Evolutionary conservation across 2,797 vertebrate genomes (phyloP), one percentile per base, ranked within the genome.

Genomic region (Gobio occitaniae): DNA sequence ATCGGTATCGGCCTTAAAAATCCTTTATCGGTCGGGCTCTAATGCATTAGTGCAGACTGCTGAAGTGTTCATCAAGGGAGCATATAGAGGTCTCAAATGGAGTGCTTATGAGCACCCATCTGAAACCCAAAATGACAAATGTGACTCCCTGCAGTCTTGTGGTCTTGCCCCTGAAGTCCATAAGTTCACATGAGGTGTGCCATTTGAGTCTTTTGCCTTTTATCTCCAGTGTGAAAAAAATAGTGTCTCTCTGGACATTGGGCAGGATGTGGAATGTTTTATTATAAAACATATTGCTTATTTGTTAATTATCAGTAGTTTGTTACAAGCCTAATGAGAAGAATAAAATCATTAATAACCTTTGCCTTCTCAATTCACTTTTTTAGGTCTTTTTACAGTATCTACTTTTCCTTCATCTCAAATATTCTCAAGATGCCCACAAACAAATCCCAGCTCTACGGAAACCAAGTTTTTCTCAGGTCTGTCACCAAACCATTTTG

Each of bases 371-470:
- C 2, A 36, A 12, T 21, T 75, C 0, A 7, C 0, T 61, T 87
- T 66, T 82, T 75, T 85, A 95, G 95, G 92, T 95, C 0, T 96
- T 99, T 90, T 96, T 99, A 21, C 95, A 93, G 89, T 99, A 99
- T 91, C 93, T 99, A 29, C 94, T 96, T 81, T 99, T 96, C 90
- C 94, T 99, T 78, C 97, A 97, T 89, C 87, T 97, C 68, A 97
- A 95, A 86, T 97, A 94, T 90, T 96, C 95, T 86, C 94, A 96
- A 83, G 95, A 95, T 52, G 87, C 92, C n/a, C 89, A 92, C 59
- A 89, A 92, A 83, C 90, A 94, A 84, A 94, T 93, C 82, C 93
- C 95, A 0, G 93, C 95, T 83, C 78, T 87, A 16, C 91, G 91
- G 81, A 94, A 92, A 78, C 96, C 97, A 86, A 96, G 95, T 6